A percentile compares a stretch with the other conserved stretches of the same genome.
These are phyloP conservation scores for Gerris lacustris DNA, from an alignment of 2,888 invertebrate genomes.

Conservation along the genomic window DNA sequence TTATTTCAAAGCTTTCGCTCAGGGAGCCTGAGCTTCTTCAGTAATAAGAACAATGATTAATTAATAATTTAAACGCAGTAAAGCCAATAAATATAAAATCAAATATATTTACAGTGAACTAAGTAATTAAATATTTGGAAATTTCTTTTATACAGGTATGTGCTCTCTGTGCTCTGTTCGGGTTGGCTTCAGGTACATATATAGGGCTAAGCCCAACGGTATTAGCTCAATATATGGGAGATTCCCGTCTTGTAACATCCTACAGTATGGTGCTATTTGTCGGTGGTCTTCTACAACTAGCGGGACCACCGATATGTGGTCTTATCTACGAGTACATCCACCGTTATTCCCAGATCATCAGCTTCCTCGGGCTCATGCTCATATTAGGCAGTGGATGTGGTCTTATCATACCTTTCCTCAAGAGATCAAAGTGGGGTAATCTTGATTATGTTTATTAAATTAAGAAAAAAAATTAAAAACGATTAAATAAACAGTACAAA, in stretches of 20 bases:
- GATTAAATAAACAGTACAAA: too few relatives aligned
- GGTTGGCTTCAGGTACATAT: conserved; percentile 70
- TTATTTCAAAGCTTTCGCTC: too few relatives aligned
- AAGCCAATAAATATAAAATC: too few relatives aligned
- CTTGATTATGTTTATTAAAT: background rate
- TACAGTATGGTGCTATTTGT: conserved; percentile 76
- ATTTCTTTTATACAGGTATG: conserved; percentile 44
- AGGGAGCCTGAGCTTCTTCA: too few relatives aligned
- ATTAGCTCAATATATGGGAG: conserved; percentile 76
- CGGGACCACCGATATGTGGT: conserved; percentile 73
- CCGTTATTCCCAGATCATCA: conserved; percentile 59
- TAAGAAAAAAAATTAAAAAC: too few relatives aligned
- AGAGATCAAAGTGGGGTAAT: conserved; percentile 10
- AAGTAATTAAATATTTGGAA: too few relatives aligned
- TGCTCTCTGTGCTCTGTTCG: conserved; percentile 61
- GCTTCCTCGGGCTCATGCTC: conserved; percentile 58
- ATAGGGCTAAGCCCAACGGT: conserved; percentile 77
- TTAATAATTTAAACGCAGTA: too few relatives aligned
- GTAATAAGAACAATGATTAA: too few relatives aligned
- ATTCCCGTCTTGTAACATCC: conserved; percentile 69
- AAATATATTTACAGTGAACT: too few relatives aligned
- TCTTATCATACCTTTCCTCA: conserved; percentile 54
- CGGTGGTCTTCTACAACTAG: conserved; percentile 65
- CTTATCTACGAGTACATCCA: conserved; percentile 50
- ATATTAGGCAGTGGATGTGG: conserved; percentile 60